Evolutionary conservation across 2,113 vertebrate species (phyloP).

Genomic region (Megaptera novaeangliae): DNA sequence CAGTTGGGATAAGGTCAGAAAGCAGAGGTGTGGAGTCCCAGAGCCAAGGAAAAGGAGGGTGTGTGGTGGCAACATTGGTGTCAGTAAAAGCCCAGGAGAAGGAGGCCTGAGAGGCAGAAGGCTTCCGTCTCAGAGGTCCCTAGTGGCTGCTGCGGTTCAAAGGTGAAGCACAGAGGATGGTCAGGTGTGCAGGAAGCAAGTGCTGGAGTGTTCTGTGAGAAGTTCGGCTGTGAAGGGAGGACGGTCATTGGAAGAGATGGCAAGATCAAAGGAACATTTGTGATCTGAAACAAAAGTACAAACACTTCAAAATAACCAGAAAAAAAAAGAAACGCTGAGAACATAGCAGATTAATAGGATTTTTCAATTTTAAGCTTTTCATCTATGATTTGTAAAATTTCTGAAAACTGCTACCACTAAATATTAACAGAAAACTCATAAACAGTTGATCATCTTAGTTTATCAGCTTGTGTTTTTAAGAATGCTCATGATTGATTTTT

Average conservation of each 20-base stretch:
- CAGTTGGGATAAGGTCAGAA: background rate
- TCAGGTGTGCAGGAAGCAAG: background rate
- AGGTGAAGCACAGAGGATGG: background rate
- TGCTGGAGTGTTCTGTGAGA: rapidly evolving
- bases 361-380: background rate
- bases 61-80: too few species aligned
- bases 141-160: background rate
- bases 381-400: background rate
- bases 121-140: background rate
- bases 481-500: background rate
- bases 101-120: too few species aligned
- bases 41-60: background rate
- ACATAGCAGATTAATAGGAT: background rate
- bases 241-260: too few species aligned
- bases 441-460: background rate
- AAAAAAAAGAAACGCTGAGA: background rate
- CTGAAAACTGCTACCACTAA: background rate
- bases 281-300: background rate
- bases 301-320: background rate
- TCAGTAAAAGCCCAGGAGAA: background rate
- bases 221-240: background rate
- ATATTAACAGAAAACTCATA: background rate
- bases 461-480: background rate
- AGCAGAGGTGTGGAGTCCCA: too few species aligned
- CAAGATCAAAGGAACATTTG: background rate